Percentiles rank a stretch among this genome's conserved stretches.
phyloP scores from a whole-genome alignment of 1,140 invertebrate genomes.

The Hormaphis cornu region DNA sequence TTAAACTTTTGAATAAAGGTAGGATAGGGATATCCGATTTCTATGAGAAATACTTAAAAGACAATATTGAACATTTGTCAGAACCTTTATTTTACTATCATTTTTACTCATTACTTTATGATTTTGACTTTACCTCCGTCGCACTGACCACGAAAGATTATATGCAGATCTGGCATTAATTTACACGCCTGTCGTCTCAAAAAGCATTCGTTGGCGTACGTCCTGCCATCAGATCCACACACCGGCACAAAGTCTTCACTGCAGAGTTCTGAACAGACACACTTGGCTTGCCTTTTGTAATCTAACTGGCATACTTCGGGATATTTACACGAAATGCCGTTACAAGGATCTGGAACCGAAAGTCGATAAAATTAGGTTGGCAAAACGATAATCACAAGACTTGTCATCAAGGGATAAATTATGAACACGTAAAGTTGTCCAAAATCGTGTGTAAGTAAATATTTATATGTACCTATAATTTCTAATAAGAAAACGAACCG shows the following conservation, averaged over 20 bases:
- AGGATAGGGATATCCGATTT: background rate
- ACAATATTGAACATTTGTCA: background rate
- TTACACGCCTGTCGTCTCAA: conserved; percentile 66
- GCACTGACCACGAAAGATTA: conserved; percentile 71
- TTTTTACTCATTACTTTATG: background rate
- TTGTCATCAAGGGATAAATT: background rate
- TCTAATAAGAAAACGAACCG: background rate
- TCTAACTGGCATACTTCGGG: conserved; percentile 77
- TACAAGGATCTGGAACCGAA: conserved; percentile 74
- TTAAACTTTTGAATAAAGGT: background rate
- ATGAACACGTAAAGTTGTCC: background rate
- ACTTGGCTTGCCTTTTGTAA: conserved; percentile 62
- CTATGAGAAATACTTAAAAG: background rate
- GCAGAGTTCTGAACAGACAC: conserved; percentile 69
- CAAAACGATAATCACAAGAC: background rate
- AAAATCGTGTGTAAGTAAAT: background rate
- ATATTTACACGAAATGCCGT: conserved; percentile 58
- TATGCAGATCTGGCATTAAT: conserved; percentile 57
- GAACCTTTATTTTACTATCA: background rate
- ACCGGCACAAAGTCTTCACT: conserved; percentile 69
- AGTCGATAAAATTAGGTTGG: background rate
- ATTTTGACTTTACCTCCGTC: conserved; percentile 52
- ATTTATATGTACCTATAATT: background rate
- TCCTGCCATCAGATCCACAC: conserved; percentile 75
- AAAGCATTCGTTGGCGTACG: conserved; percentile 76